Percentiles rank a stretch among this genome's conserved stretches.
Conservation (phyloP, 2,888 invertebrate species). For the Meteorus cinctellus region DNA sequence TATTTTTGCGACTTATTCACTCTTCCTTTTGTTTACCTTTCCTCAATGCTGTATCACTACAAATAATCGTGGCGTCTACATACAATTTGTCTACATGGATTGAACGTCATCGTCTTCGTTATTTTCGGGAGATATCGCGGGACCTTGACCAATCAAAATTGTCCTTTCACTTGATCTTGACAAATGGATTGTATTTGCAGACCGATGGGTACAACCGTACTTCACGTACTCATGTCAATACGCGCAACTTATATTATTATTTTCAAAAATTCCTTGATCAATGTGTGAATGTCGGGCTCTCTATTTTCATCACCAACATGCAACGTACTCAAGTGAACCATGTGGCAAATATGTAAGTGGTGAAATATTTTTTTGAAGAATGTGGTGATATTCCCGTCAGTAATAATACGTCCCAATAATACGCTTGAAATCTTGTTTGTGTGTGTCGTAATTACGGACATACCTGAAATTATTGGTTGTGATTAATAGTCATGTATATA, state of each 20-base stretch:
- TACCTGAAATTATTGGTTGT: neutral
- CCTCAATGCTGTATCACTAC: neutral
- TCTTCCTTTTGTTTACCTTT: neutral
- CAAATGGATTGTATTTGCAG: slow-evolving; percentile 30
- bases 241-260: neutral
- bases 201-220: slow-evolving; percentile 23
- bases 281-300: neutral
- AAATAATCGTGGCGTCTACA: slow-evolving; percentile 18
- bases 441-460: neutral
- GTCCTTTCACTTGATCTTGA: slow-evolving; percentile 60
- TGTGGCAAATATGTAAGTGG: slow-evolving; percentile 54
- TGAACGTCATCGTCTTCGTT: slow-evolving; percentile 5
- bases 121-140: slow-evolving; percentile 26
- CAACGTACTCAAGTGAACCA: slow-evolving; percentile 46
- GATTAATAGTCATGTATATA: neutral
- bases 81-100: neutral
- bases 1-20: neutral
- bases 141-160: slow-evolving; percentile 50
- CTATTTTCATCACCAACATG: slow-evolving; percentile 42
- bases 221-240: neutral
- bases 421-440: neutral
- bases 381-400: neutral
- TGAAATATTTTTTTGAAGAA: neutral
- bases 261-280: neutral
- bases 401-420: too few species aligned